These are phyloP conservation scores for Sebastes variabilis DNA, from an alignment of 2,797 vertebrate genomes.

Conservation along the genomic window DNA sequence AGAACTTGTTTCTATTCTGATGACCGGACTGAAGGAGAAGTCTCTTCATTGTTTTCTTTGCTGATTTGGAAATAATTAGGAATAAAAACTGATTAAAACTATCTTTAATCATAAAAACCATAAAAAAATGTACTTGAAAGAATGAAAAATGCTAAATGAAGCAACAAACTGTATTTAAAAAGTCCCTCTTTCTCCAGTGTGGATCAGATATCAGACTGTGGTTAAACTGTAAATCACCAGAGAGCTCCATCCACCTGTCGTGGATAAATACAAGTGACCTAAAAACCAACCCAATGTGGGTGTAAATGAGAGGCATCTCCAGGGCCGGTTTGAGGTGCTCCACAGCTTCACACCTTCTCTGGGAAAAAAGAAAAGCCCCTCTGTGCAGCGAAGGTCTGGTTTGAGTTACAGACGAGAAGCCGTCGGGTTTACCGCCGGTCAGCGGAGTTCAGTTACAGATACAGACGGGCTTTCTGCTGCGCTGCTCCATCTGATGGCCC, in stretches of 20 bases:
- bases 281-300: not conserved
- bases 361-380: slow-evolving; percentile 20
- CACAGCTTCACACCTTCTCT: slow-evolving; percentile 18
- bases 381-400: slow-evolving; percentile 28
- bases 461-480: not conserved
- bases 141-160: not conserved
- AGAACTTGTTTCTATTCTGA: not conserved
- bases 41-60: not conserved
- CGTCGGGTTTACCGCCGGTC: slow-evolving; percentile 16
- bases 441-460: slow-evolving; percentile 36
- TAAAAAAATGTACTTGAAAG: not conserved
- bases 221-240: not conserved
- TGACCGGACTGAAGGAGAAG: not conserved
- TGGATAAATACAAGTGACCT: not conserved
- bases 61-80: not conserved
- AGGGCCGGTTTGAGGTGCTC: slow-evolving; percentile 1
- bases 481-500: not conserved
- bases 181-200: not conserved
- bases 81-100: not conserved
- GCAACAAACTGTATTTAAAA: not conserved
- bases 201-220: not conserved
- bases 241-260: not conserved
- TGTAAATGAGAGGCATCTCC: not conserved
- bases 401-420: slow-evolving; percentile 36
- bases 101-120: not conserved